These are phyloP conservation scores for Mayetiola destructor DNA, from an alignment of 2,888 invertebrate species.

Conservation along the genomic window DNA sequence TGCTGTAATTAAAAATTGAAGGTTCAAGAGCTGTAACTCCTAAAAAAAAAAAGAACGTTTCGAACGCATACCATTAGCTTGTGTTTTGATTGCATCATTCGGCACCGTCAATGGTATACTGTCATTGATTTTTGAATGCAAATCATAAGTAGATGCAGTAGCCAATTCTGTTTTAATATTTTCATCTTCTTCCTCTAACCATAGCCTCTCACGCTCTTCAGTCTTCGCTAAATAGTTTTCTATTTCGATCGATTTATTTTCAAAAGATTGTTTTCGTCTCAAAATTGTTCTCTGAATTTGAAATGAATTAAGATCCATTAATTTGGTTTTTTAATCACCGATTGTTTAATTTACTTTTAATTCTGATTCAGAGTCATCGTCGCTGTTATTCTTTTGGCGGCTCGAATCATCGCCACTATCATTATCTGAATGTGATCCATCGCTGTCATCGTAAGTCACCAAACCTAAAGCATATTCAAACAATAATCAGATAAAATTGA, in stretches of 20 bases:
- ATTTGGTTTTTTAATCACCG: neutral
- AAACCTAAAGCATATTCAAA: conserved; percentile 46
- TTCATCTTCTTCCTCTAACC: conserved; percentile 21
- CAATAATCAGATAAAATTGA: neutral
- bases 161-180: neutral
- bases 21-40: neutral
- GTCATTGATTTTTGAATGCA: conserved; percentile 21
- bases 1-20: no score
- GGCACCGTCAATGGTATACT: conserved; percentile 21
- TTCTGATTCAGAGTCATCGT: conserved; percentile 51
- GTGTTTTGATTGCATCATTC: neutral
- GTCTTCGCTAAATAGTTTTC: conserved; percentile 52
- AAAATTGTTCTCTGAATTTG: conserved; percentile 43
- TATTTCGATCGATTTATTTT: conserved; percentile 60
- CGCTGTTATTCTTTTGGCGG: conserved; percentile 27
- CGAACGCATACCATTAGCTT: neutral
- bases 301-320: neutral
- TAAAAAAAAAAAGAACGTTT: neutral
- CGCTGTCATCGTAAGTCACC: conserved; percentile 67
- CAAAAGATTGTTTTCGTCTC: conserved; percentile 51
- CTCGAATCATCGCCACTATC: conserved; percentile 35
- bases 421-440: conserved; percentile 39
- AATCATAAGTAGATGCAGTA: neutral
- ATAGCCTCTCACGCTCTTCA: conserved; percentile 39
- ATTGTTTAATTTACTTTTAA: conserved; percentile 43